Base-by-base conservation (phyloP, 2,888 invertebrate species). In the Julus scandinavius region DNA sequence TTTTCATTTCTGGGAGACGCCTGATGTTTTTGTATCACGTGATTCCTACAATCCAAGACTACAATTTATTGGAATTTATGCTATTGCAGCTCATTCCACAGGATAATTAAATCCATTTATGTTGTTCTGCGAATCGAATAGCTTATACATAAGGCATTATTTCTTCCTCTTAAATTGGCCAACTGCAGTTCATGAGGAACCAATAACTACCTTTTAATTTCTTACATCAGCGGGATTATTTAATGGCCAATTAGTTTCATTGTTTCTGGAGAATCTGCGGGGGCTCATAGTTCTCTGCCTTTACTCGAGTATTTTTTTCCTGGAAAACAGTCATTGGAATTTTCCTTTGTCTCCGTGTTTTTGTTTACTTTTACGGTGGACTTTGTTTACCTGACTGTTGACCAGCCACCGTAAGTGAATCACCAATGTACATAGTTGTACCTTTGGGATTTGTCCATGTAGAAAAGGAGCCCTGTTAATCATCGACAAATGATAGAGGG, bases 261-360 rank as follows among this genome's bases (percentile, higher is more conserved):
- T 58, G 58, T 58, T 58, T 58, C 58, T n/a, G 58, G n/a, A 58
- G 1, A 58, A 58, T 58, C n/a, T 29, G 29, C 29, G 29, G 29
- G 29, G 29, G 29, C 29, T 29, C 29, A 29, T 29, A 29, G 29
- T 29, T 29, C 1, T 29, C 29, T 29, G 29, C 58, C n/a, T n/a
- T 58, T 58, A 9, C 58, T 58, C n/a, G n/a, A 6, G 58, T 17
- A 58, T 58, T 6, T 58, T 13, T 2, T 58, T 58, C 58, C n/a
- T n/a, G 58, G 58, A 58, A 58, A 58, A 58, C 58, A 58, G n/a
- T 58, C n/a, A n/a, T 13, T 58, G 58, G 58, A 58, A 58, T 58
- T 58, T 58, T 58, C 58, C 58, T 58, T 58, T 58, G 58, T 58
- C n/a, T 58, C 13, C n/a, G 17, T 58, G 58, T n/a, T 58, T 58